phyloP scores from a whole-genome alignment of 2,888 invertebrate species.

The Hypena proboscidalis region DNA sequence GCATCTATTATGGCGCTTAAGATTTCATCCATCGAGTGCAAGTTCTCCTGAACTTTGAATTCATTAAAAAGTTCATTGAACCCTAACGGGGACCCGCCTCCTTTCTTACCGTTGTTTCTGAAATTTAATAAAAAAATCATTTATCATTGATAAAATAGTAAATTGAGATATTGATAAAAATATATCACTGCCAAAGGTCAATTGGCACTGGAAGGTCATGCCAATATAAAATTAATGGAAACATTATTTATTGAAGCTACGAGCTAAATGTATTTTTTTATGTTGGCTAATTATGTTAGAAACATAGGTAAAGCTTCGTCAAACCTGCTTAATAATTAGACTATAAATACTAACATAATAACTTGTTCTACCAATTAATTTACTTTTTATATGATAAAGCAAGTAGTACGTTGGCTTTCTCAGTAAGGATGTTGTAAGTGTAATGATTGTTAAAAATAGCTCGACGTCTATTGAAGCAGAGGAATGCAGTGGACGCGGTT shows the following conservation, averaged over 20 bases:
- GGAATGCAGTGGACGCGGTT: constrained; percentile 75
- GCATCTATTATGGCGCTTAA: constrained; percentile 95
- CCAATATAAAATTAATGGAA: no score
- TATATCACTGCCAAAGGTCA: no score
- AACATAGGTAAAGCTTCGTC: no score
- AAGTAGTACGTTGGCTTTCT: constrained; percentile 33
- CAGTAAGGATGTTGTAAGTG: constrained; percentile 43
- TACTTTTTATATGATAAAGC: constrained; percentile 8
- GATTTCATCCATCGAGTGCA: constrained; percentile 95
- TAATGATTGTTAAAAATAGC: constrained; percentile 47
- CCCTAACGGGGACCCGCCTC: constrained; percentile 92
- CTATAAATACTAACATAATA: no score
- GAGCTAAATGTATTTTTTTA: no score
- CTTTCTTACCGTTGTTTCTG: constrained; percentile 87
- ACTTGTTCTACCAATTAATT: neutral
- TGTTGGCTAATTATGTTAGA: no score
- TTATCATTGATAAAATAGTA: no score
- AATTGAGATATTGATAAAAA: no score
- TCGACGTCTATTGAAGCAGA: constrained; percentile 59
- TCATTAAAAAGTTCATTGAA: constrained; percentile 95
- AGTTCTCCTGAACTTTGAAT: constrained; percentile 94
- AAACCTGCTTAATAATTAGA: no score
- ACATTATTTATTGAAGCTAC: no score
- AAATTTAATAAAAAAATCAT: constrained; percentile 16
- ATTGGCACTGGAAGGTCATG: no score